A percentile compares a stretch with the other conserved stretches of the same genome.
phyloP scores from a whole-genome alignment of 2,797 vertebrate species.

The Rhinophrynus dorsalis region DNA sequence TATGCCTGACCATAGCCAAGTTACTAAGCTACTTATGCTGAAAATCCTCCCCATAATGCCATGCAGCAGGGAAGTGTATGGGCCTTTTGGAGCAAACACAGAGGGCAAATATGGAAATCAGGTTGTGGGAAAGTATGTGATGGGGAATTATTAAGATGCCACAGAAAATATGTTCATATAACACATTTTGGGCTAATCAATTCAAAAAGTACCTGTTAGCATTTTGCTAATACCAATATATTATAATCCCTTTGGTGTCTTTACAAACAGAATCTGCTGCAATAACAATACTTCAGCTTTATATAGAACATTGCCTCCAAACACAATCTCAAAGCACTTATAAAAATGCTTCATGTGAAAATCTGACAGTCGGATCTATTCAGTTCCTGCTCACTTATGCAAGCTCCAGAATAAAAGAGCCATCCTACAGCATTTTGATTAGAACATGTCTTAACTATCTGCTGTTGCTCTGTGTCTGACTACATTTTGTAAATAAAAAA shows the following conservation, averaged over 20 bases:
- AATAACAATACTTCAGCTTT: constrained; percentile 37
- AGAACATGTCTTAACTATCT: constrained; percentile 54
- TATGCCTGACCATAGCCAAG: no score
- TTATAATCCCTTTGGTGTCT: constrained; percentile 15
- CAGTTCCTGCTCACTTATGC: constrained; percentile 1
- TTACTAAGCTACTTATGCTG: no score
- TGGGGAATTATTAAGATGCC: no score
- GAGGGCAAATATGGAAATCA: no score
- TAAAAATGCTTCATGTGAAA: constrained; percentile 49
- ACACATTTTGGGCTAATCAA: constrained; percentile 36
- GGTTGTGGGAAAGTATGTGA: no score
- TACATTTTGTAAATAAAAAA: constrained; percentile 69
- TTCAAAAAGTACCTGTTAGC: constrained; percentile 28
- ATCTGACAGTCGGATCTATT: constrained; percentile 44
- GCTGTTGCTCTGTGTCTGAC: constrained; percentile 63
- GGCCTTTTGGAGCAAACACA: no score
- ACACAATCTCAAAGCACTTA: constrained; percentile 46
- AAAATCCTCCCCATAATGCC: no score
- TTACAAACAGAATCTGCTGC: constrained; percentile 30
- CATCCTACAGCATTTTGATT: constrained; percentile 43
- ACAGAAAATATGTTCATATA: constrained; percentile 1
- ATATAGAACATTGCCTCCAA: constrained; percentile 30
- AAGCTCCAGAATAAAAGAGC: constrained; percentile 47
- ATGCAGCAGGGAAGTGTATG: no score
- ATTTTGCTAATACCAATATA: constrained; percentile 37